A percentile compares a stretch with the other conserved stretches of the same genome.
These are phyloP conservation scores for Misgurnus mizolepis DNA, from an alignment of 2,113 vertebrate genomes.

Conservation along the genomic window DNA sequence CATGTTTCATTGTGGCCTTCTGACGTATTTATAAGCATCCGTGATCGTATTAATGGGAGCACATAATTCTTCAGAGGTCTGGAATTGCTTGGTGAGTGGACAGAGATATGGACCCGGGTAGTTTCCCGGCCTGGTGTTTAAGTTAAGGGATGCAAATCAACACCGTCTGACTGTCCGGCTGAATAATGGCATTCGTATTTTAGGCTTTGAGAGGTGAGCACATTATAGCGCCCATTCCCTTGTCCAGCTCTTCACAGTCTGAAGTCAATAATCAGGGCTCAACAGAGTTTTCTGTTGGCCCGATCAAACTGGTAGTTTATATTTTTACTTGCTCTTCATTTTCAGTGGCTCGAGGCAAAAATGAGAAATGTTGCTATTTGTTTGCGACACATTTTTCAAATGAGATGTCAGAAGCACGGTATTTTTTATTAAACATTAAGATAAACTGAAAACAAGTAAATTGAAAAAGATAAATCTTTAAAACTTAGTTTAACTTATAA, in stretches of 20 bases:
- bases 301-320: too few species aligned
- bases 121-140: not conserved
- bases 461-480: too few species aligned
- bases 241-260: conserved; percentile 17
- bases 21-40: conserved; percentile 39
- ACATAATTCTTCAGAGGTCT: conserved; percentile 23
- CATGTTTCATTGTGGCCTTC: conserved; percentile 32
- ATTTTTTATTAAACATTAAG: too few species aligned
- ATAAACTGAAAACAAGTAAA: too few species aligned
- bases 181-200: conserved; percentile 44
- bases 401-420: too few species aligned
- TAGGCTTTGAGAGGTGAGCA: conserved; percentile 22
- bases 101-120: not conserved
- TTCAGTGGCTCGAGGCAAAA: too few species aligned
- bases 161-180: not conserved
- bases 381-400: too few species aligned
- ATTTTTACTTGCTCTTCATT: too few species aligned
- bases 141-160: conserved; percentile 29
- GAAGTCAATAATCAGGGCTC: not conserved
- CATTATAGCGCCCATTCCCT: conserved; percentile 16
- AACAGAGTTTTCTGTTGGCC: too few species aligned
- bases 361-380: too few species aligned
- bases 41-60: conserved; percentile 35
- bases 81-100: conserved; percentile 4
- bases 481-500: too few species aligned